These are phyloP conservation scores for Oreochromis mossambicus DNA, from an alignment of 2,797 vertebrate genomes.

Conservation along the genomic window DNA sequence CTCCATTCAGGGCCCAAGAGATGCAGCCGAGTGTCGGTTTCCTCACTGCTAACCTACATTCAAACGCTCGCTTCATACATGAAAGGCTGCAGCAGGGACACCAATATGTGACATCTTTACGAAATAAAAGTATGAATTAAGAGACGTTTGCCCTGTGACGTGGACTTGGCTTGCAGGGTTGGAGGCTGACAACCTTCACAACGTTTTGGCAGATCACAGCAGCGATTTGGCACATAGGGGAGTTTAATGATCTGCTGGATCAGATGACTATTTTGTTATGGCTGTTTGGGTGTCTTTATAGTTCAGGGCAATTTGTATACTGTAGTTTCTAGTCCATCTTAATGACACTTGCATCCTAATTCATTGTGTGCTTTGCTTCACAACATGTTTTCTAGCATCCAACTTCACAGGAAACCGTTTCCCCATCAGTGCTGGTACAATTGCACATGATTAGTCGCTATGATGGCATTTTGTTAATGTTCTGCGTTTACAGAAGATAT, in stretches of 20 bases:
- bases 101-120: not conserved
- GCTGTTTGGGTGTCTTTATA: not conserved
- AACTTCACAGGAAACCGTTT: not conserved
- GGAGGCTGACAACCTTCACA: not conserved
- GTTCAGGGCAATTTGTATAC: not conserved
- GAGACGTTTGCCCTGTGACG: not conserved
- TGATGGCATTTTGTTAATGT: not conserved
- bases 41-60: slow-evolving; percentile 64
- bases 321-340: not conserved
- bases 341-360: not conserved
- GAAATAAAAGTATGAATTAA: not conserved
- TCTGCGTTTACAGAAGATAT: not conserved
- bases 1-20: slow-evolving; percentile 63
- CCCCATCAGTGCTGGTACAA: not conserved
- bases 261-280: not conserved
- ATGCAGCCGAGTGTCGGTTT: slow-evolving; percentile 55
- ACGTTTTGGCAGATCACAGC: not conserved
- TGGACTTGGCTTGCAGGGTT: not conserved
- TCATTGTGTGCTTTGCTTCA: not conserved
- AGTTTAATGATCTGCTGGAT: not conserved
- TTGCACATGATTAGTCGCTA: not conserved
- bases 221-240: not conserved
- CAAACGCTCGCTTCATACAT: slow-evolving; percentile 7
- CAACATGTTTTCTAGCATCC: not conserved
- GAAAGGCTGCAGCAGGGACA: slow-evolving; percentile 1